Base-by-base conservation (phyloP, 2,888 invertebrate genomes). In the Nebria salina region DNA sequence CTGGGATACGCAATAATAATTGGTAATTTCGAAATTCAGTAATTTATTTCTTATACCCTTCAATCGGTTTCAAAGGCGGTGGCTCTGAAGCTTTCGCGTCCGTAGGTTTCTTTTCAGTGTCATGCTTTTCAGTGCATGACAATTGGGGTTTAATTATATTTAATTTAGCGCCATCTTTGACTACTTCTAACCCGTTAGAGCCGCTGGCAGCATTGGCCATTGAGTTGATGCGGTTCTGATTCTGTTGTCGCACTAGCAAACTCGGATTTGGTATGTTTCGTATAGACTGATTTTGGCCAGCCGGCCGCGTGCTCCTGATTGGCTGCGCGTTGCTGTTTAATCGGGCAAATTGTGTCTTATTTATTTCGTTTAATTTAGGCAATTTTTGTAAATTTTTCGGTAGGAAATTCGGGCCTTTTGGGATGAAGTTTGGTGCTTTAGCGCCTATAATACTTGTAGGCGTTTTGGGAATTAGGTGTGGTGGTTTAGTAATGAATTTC, bases 231-330 rank as follows among this genome's bases (percentile, higher is more conserved):
- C 88, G 85, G 81, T 87, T 88, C 82, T 89, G 89, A 84, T 90
- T 89, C 85, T 92, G 91, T 82, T 92, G 90, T 83, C 91, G 90
- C 66, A 92, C 90, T 84, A 93, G 84, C 8, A 92, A 89, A 76
- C 92, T 92, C 5, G 93, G 93, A 87, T 93, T 93, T 5, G 93
- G 93, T 83, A 93, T 93, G 84, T 91, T 92, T 68, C 93, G 88
- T 41, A 93, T 91, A 26, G 90, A 91, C 81, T 92, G 92, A 85
- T 93, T 93, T 86, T 90, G 88, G 84, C 89, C 87, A 75, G 81
- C 82, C 0, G 88, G 88, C 54, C 88, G 83, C 82, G 87, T 83
- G 80, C 84, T 88, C 65, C 87, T 83, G 65, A 87, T 85, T 78
- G 87, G 82, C 68, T 82, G 54, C 85, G 85, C 82, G 54, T 54